Evolutionary conservation across 2,797 vertebrate species (phyloP).

Genomic region (Otolemur crassicaudatus): DNA sequence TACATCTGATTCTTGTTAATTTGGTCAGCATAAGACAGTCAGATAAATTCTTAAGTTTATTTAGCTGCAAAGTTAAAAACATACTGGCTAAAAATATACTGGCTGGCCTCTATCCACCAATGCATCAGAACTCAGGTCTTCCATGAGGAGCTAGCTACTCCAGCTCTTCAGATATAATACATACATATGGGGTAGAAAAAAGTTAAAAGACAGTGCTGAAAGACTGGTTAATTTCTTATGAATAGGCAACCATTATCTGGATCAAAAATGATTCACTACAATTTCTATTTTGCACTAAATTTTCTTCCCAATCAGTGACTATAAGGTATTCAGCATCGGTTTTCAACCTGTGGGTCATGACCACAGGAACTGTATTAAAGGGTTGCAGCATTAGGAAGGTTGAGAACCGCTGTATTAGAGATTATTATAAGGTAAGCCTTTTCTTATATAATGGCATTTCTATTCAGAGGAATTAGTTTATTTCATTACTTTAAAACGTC

Average conservation of each 20-base stretch:
- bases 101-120: not conserved
- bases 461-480: constrained; percentile 7
- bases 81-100: not conserved
- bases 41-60: not conserved
- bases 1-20: not conserved
- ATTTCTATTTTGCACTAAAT: not conserved
- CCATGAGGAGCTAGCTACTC: not conserved
- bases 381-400: too few relatives aligned
- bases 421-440: not conserved
- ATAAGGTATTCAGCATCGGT: not conserved
- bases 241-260: not conserved
- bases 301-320: not conserved
- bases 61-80: not conserved
- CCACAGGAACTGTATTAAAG: too few relatives aligned
- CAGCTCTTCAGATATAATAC: not conserved
- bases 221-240: not conserved
- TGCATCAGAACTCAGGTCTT: not conserved
- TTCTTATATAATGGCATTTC: constrained; percentile 34
- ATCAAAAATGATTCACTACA: not conserved
- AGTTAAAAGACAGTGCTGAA: not conserved
- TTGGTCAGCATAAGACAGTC: not conserved
- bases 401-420: not conserved
- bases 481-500: constrained; percentile 34
- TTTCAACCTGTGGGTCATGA: too few relatives aligned
- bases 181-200: not conserved